phyloP scores from a whole-genome alignment of 1,140 invertebrate genomes.

The Scylla paramamosain region DNA sequence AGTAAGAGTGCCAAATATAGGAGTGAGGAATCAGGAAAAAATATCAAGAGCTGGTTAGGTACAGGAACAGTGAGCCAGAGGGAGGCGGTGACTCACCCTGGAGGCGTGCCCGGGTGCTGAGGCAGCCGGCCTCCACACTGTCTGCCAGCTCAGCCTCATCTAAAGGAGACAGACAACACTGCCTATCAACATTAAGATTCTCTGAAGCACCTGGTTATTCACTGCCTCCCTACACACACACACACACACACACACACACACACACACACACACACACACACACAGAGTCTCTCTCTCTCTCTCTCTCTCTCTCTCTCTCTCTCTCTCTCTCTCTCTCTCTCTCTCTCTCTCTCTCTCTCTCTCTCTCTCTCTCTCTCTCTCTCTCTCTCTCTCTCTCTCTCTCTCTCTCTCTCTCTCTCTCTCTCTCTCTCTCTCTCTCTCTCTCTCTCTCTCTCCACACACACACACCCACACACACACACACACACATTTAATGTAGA shows the following conservation, averaged over 20 bases:
- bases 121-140: conserved; percentile 70
- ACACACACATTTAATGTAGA: no score
- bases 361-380: no score
- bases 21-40: neutral
- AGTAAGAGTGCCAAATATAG: neutral
- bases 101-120: conserved; percentile 72
- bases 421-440: no score
- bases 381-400: no score
- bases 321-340: no score
- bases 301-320: no score
- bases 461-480: no score
- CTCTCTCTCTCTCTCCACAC: no score
- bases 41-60: neutral
- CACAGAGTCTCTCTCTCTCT: neutral
- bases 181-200: conserved; percentile 57
- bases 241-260: conserved; percentile 25
- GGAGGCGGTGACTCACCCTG: conserved; percentile 66
- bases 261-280: conserved; percentile 17
- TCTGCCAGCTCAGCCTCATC: conserved; percentile 74
- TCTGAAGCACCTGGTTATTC: neutral
- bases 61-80: neutral
- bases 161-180: conserved; percentile 68
- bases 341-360: no score
- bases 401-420: no score
- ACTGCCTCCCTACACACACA: neutral